phyloP scores from a whole-genome alignment of 2,888 invertebrate species.

The Spisula solida region DNA sequence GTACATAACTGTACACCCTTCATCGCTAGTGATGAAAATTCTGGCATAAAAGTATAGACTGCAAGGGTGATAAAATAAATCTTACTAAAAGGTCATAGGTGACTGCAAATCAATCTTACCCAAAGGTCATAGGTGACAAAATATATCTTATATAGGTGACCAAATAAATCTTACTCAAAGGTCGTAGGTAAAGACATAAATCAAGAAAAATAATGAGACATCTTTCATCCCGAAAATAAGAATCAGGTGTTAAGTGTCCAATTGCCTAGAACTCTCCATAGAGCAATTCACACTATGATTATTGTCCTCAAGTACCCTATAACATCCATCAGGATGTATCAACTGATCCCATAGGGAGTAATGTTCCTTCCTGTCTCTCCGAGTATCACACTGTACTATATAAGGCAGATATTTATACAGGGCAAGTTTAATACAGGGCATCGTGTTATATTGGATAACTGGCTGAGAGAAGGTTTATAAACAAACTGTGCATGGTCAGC shows the following conservation, averaged over 20 bases:
- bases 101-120: too few species aligned
- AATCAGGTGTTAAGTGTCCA: slow-evolving; percentile 3
- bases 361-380: not conserved
- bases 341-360: not conserved
- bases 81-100: not conserved
- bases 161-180: not conserved
- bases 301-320: not conserved
- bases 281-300: slow-evolving; percentile 4
- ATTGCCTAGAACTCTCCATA: not conserved
- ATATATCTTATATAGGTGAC: not conserved
- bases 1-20: too few species aligned
- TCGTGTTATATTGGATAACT: not conserved
- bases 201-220: not conserved
- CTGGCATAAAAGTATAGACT: too few species aligned
- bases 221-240: not conserved
- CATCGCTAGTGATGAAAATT: too few species aligned
- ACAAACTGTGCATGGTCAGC: not conserved
- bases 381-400: not conserved
- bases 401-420: not conserved
- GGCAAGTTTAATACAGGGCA: not conserved
- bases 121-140: not conserved
- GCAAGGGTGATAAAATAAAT: not conserved
- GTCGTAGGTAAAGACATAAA: not conserved
- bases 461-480: not conserved
- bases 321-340: not conserved